Conservation (phyloP, 2,113 vertebrate genomes). For the Aythya baeri region DNA sequence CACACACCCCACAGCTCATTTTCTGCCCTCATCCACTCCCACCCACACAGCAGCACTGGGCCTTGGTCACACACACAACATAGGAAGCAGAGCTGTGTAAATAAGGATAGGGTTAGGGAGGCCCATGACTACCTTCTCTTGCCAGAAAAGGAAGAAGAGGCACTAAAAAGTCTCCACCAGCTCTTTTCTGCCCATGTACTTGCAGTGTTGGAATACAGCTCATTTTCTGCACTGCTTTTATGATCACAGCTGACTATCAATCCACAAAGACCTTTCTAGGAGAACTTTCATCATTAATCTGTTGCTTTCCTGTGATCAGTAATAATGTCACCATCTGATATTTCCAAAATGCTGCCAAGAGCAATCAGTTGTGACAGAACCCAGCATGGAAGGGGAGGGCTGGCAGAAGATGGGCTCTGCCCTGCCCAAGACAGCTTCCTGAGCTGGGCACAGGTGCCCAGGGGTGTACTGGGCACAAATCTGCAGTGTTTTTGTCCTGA, state of each 20-base stretch:
- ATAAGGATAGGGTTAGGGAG: background rate
- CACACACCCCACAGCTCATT: background rate
- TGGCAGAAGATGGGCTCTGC: background rate
- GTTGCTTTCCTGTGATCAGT: background rate
- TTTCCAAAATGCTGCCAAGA: background rate
- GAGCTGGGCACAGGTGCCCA: background rate
- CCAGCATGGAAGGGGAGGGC: background rate
- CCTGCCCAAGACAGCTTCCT: background rate
- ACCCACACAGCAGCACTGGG: rapidly evolving
- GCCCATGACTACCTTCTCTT: background rate
- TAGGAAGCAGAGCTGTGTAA: background rate
- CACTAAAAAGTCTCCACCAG: background rate
- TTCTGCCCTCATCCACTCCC: background rate
- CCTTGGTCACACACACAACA: background rate
- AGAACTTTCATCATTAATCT: constrained; percentile 18
- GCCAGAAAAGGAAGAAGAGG: background rate
- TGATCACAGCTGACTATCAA: background rate
- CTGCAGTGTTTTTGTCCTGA: too few relatives aligned
- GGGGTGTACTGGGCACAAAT: background rate
- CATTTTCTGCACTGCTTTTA: background rate
- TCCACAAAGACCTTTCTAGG: background rate
- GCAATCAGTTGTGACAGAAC: background rate
- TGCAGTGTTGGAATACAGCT: background rate
- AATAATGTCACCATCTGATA: background rate
- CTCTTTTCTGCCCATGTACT: background rate